A percentile compares a stretch with the other conserved stretches of the same genome.
phyloP scores from a whole-genome alignment of 2,797 vertebrate species.

The Chloroceryle amazona region DNA sequence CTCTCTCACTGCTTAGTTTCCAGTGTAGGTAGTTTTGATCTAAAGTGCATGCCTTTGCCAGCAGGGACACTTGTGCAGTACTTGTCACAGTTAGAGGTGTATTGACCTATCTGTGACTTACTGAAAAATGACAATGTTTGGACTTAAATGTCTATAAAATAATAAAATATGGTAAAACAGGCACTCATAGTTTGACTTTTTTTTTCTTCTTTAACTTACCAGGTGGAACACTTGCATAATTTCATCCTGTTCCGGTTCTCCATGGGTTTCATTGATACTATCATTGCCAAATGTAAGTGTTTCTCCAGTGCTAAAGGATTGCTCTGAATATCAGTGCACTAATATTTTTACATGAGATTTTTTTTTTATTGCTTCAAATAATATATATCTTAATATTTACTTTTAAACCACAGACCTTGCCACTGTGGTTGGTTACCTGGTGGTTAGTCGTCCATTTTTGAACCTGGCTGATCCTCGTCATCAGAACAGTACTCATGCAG shows the following conservation, averaged over 20 bases:
- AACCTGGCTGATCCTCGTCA: slow-evolving; percentile 88
- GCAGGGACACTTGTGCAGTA: neutral
- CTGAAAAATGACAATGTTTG: neutral
- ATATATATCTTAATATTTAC: neutral
- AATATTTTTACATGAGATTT: neutral
- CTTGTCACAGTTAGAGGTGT: neutral
- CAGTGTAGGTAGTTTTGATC: neutral
- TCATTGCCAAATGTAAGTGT: slow-evolving; percentile 96
- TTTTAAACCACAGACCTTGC: slow-evolving; percentile 88
- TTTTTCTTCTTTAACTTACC: slow-evolving; percentile 34
- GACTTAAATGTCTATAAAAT: neutral
- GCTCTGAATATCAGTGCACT: neutral
- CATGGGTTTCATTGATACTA: slow-evolving; percentile 96
- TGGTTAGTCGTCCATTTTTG: slow-evolving; percentile 95
- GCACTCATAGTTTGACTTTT: neutral
- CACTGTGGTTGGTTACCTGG: slow-evolving; percentile 96
- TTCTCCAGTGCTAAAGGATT: neutral
- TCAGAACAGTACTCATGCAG: slow-evolving; percentile 89
- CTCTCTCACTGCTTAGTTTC: neutral
- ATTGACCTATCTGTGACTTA: neutral
- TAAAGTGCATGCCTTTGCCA: neutral
- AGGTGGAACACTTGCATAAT: slow-evolving; percentile 97
- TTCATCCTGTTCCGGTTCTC: slow-evolving; percentile 99
- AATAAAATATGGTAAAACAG: neutral
- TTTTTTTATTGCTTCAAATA: neutral